Conservation (phyloP, 2,888 invertebrate genomes). For the Trypoxylon attenuatum region DNA sequence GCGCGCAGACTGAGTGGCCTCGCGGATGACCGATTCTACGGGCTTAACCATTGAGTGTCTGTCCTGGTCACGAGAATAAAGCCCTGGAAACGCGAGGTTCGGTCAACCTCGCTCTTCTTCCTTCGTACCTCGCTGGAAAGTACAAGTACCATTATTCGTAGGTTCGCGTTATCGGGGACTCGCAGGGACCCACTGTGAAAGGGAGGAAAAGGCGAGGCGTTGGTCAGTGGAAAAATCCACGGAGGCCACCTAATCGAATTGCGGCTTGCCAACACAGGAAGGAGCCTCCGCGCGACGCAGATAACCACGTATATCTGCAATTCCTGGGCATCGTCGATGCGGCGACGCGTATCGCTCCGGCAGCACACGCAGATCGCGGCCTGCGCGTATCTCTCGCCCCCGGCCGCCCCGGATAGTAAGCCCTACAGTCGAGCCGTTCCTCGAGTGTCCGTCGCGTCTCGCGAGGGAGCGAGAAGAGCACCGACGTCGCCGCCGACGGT, state of each 20-base stretch:
- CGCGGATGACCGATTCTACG: constrained; percentile 46
- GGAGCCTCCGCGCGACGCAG: constrained; percentile 39
- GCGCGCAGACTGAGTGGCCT: constrained; percentile 25
- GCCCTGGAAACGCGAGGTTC: too few species aligned
- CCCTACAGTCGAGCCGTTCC: constrained; percentile 8
- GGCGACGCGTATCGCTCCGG: constrained; percentile 23
- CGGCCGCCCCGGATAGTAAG: constrained; percentile 16
- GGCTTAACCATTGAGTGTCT: constrained; percentile 20
- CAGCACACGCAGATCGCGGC: constrained; percentile 4
- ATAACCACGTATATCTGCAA: constrained; percentile 39
- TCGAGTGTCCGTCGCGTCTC: constrained; percentile 13
- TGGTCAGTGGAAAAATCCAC: constrained; percentile 38
- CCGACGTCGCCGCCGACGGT: constrained; percentile 25
- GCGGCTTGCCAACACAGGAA: constrained; percentile 33
- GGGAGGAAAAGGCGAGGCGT: not conserved
- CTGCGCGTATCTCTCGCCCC: constrained; percentile 14
- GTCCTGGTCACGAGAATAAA: too few species aligned
- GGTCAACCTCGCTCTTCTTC: not conserved
- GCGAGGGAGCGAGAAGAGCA: constrained; percentile 7
- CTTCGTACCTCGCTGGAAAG: not conserved
- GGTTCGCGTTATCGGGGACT: too few species aligned
- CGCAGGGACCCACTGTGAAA: not conserved
- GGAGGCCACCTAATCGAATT: constrained; percentile 41
- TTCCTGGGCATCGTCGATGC: constrained; percentile 39
- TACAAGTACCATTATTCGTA: too few species aligned